Evolutionary conservation across 2,888 invertebrate species (phyloP).

Genomic region (Eilema depressum): DNA sequence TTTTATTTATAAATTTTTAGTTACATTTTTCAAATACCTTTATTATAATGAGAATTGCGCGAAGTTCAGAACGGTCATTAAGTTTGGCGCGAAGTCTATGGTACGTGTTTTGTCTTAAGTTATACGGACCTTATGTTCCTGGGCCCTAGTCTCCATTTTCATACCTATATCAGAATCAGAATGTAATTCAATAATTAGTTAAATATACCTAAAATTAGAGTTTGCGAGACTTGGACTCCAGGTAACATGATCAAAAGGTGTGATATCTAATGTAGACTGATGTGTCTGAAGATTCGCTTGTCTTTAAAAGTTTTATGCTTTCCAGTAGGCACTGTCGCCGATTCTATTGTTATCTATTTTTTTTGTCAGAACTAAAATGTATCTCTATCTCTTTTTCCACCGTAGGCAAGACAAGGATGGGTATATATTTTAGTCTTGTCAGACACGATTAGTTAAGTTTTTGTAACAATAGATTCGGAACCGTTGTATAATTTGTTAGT

Average conservation of each 20-base stretch:
- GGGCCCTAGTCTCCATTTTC: not conserved
- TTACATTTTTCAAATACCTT: no score
- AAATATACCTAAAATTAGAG: not conserved
- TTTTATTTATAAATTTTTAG: no score
- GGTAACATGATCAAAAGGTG: not conserved
- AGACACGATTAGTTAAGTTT: not conserved
- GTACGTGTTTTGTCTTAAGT: not conserved
- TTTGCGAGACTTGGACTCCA: not conserved
- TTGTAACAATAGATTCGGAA: not conserved
- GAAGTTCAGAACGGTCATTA: not conserved
- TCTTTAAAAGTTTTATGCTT: constrained; percentile 1
- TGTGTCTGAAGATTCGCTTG: not conserved
- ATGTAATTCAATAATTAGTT: not conserved
- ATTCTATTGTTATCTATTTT: not conserved
- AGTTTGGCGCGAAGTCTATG: not conserved
- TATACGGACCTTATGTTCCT: not conserved
- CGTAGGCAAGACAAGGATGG: not conserved
- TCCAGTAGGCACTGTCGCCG: not conserved
- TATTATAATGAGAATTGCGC: no score
- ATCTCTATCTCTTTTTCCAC: not conserved
- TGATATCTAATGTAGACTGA: not conserved
- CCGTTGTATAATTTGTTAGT: not conserved
- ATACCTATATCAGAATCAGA: not conserved
- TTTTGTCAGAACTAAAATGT: not conserved
- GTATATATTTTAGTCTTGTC: not conserved